Conservation (phyloP, 2,113 vertebrate species). For the Jaculus jaculus region DNA sequence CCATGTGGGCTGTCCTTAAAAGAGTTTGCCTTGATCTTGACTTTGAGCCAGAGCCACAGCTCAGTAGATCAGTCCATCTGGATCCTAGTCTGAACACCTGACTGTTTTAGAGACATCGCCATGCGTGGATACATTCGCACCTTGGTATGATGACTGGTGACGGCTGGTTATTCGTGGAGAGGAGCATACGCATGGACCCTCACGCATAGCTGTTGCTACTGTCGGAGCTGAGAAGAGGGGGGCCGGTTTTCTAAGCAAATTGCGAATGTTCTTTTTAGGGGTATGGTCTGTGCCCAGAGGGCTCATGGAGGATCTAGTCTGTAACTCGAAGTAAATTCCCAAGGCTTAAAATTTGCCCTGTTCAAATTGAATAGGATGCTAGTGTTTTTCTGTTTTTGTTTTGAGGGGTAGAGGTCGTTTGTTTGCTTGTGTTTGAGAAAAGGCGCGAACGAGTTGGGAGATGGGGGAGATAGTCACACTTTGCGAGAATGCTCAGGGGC, state of each 20-base stretch:
- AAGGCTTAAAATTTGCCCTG: neutral
- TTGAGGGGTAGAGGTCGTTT: too few species aligned
- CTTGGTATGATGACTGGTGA: neutral
- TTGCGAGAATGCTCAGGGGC: neutral
- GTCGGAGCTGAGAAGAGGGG: neutral
- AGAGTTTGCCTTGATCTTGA: neutral
- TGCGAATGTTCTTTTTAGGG: neutral
- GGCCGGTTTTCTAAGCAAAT: neutral
- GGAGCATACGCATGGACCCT: neutral
- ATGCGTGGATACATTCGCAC: neutral
- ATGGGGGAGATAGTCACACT: neutral
- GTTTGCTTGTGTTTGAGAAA: neutral
- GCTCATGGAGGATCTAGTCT: neutral
- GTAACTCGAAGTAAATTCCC: neutral
- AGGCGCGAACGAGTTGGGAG: neutral
- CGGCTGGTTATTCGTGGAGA: neutral
- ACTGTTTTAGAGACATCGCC: neutral
- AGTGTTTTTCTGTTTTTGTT: neutral
- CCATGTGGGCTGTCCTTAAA: neutral
- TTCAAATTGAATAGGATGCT: slow-evolving; percentile 22
- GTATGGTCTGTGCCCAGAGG: neutral
- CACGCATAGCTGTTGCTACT: neutral
- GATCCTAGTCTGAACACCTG: neutral
- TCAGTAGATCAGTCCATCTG: neutral
- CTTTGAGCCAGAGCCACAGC: neutral